Conservation (phyloP, 2,888 invertebrate genomes). For the Orgyia antiqua region DNA sequence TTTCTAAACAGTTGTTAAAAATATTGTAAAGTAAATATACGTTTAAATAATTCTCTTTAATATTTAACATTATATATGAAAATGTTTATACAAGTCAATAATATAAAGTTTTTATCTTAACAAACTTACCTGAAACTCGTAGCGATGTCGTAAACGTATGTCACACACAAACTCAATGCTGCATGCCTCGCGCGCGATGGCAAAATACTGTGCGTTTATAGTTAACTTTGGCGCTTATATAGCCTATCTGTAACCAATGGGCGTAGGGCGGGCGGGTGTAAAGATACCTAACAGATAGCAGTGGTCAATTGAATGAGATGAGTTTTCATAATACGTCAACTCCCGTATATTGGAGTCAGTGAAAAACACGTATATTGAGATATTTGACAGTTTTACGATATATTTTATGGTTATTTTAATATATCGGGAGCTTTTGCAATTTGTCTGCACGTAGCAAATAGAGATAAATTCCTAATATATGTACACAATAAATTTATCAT, state of each 20-base stretch:
- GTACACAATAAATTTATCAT: too few relatives aligned
- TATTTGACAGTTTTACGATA: too few relatives aligned
- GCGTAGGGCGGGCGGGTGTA: slow-evolving; percentile 20
- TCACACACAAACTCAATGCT: slow-evolving; percentile 17
- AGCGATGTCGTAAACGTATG: slow-evolving; percentile 15
- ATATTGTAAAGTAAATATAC: too few relatives aligned
- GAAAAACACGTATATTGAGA: too few relatives aligned
- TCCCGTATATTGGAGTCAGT: not conserved
- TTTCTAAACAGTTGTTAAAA: too few relatives aligned
- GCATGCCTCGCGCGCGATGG: slow-evolving; percentile 16
- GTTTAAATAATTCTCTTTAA: too few relatives aligned
- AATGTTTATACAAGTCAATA: too few relatives aligned
- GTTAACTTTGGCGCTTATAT: slow-evolving; percentile 18
- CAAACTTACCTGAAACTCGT: slow-evolving; percentile 23
- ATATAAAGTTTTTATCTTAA: slow-evolving; percentile 1
- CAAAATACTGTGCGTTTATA: slow-evolving; percentile 16
- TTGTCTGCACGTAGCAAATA: too few relatives aligned
- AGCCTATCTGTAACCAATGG: slow-evolving; percentile 16
- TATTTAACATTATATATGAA: too few relatives aligned
- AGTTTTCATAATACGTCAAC: slow-evolving; percentile 3
- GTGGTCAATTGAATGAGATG: slow-evolving; percentile 13
- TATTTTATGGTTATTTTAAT: too few relatives aligned
- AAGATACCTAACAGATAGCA: slow-evolving; percentile 7
- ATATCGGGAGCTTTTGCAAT: too few relatives aligned
- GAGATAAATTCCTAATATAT: too few relatives aligned